phyloP scores from a whole-genome alignment of 2,797 vertebrate species.

The Muraenolepis orangiensis region DNA sequence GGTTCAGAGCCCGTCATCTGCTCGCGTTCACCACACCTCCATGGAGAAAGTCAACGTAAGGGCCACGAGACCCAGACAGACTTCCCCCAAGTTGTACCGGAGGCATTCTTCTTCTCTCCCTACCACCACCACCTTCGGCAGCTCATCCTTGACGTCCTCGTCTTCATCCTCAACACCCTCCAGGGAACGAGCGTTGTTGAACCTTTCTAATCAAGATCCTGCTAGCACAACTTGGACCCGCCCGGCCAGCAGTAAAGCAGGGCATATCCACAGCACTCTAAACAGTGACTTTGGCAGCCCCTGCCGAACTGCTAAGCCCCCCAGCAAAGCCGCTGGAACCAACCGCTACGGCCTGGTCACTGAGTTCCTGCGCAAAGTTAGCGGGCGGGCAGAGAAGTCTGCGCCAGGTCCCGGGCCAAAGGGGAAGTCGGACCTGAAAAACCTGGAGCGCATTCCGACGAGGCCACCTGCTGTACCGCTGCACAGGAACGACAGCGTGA shows the following conservation, averaged over 20 bases:
- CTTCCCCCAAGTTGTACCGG: slow-evolving; percentile 87
- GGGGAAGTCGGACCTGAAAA: slow-evolving; percentile 68
- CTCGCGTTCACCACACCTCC: slow-evolving; percentile 83
- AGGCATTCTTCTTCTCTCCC: slow-evolving; percentile 70
- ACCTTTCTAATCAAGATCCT: slow-evolving; percentile 78
- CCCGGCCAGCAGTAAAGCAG: slow-evolving; percentile 76
- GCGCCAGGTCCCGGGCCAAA: slow-evolving; percentile 32
- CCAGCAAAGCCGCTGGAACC: slow-evolving; percentile 59
- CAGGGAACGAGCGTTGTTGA: slow-evolving; percentile 83
- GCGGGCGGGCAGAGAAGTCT: slow-evolving; percentile 79
- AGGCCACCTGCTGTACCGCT: slow-evolving; percentile 58
- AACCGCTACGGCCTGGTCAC: slow-evolving; percentile 89
- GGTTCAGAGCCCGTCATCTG: slow-evolving; percentile 74
- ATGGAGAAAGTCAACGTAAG: slow-evolving; percentile 83
- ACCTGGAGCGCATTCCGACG: slow-evolving; percentile 58
- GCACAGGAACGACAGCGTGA: slow-evolving; percentile 79
- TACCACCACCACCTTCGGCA: slow-evolving; percentile 39
- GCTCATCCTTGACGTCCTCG: slow-evolving; percentile 39
- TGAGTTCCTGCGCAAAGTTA: slow-evolving; percentile 93
- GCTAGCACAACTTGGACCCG: slow-evolving; percentile 78
- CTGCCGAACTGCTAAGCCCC: slow-evolving; percentile 74
- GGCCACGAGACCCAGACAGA: slow-evolving; percentile 73
- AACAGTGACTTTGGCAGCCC: slow-evolving; percentile 52
- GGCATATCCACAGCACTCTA: slow-evolving; percentile 34
- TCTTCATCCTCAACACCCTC: slow-evolving; percentile 38